A percentile compares a stretch with the other conserved stretches of the same genome.
Evolutionary conservation across 2,888 invertebrate species (phyloP).

Genomic region (Ectemnius cavifrons): DNA sequence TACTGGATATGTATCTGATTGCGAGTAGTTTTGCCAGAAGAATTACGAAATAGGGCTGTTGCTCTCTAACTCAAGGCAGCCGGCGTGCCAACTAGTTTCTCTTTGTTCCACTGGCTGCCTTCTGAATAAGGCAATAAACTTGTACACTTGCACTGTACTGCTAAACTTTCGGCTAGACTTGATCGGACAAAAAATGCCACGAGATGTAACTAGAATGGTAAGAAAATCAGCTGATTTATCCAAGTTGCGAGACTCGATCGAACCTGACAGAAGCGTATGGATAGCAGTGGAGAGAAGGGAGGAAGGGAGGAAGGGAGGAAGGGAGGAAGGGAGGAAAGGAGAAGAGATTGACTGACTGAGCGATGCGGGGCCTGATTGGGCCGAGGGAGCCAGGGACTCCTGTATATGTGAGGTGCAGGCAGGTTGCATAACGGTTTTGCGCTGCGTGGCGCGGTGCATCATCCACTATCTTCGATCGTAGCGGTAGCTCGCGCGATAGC

Average conservation of each 20-base stretch:
- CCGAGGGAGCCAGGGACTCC: no score
- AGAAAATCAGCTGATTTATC: no score
- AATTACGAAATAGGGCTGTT: slow-evolving; percentile 66
- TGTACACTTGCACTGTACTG: no score
- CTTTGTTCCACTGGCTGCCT: slow-evolving; percentile 70
- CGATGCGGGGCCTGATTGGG: no score
- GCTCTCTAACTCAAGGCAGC: slow-evolving; percentile 31
- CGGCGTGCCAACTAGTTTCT: slow-evolving; percentile 65
- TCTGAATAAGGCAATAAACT: slow-evolving; percentile 27
- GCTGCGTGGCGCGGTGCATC: slow-evolving; percentile 61
- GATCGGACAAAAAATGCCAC: no score
- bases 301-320: no score
- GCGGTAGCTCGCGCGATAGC: no score
- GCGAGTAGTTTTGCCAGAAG: neutral
- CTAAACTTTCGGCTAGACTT: no score
- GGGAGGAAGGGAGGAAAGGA: neutral
- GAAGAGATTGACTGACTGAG: no score
- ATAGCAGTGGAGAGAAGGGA: neutral
- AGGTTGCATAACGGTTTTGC: slow-evolving; percentile 73
- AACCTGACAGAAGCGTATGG: neutral
- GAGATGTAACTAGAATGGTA: no score
- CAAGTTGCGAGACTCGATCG: neutral
- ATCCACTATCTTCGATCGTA: slow-evolving; percentile 22
- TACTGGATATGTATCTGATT: no score
- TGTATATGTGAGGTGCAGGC: slow-evolving; percentile 16